Conservation (phyloP, 2,113 vertebrate genomes). For the Hyaena hyaena region DNA sequence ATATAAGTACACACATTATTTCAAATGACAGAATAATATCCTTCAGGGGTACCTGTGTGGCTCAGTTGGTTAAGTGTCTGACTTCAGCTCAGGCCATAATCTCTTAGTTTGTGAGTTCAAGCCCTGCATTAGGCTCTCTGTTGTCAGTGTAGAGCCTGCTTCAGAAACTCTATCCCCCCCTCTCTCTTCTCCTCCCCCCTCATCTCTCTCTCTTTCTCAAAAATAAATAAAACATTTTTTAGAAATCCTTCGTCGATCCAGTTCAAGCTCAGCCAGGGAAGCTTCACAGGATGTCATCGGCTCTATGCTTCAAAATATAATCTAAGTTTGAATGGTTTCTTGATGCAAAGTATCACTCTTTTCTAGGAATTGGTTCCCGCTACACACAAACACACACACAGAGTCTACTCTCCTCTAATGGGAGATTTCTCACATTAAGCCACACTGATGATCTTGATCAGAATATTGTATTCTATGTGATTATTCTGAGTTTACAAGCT, state of each 20-base stretch:
- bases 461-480: neutral
- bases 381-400: neutral
- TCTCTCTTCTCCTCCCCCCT: too few relatives aligned
- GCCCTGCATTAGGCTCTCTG: too few relatives aligned
- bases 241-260: neutral
- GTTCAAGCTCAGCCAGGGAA: neutral
- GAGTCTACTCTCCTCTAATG: neutral
- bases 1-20: neutral
- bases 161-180: too few relatives aligned
- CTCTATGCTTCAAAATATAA: neutral
- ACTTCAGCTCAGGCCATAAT: too few relatives aligned
- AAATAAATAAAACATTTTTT: too few relatives aligned
- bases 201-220: too few relatives aligned
- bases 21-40: slow-evolving; percentile 29
- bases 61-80: too few relatives aligned
- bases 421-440: neutral
- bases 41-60: neutral
- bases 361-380: neutral
- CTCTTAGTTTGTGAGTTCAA: too few relatives aligned
- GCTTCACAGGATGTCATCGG: neutral
- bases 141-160: too few relatives aligned
- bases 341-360: neutral
- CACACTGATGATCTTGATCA: neutral
- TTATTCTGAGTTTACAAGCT: neutral
- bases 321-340: neutral